These are phyloP conservation scores for Erebia ligea DNA, from an alignment of 2,888 invertebrate species.

Conservation along the genomic window DNA sequence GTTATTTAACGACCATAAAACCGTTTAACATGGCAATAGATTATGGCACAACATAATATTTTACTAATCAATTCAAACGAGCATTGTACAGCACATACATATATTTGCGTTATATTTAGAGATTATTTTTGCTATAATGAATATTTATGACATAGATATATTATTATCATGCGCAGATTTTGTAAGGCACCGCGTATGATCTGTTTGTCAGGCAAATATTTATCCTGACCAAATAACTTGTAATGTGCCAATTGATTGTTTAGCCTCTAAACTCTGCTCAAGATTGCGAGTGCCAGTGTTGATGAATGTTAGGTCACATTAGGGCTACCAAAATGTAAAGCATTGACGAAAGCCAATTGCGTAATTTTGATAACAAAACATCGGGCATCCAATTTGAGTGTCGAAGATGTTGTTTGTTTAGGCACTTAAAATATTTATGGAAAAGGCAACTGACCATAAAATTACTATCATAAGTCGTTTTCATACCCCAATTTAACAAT, in stretches of 20 bases:
- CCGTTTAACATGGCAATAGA: not conserved
- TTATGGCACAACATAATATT: not conserved
- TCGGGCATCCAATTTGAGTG: too few species aligned
- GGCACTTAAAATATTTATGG: too few species aligned
- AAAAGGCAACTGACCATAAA: too few species aligned
- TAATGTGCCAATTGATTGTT: constrained; percentile 30
- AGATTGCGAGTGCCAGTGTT: constrained; percentile 22
- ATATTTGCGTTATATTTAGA: not conserved
- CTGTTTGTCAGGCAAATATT: constrained; percentile 24
- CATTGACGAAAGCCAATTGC: not conserved
- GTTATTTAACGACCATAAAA: constrained; percentile 8
- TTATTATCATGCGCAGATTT: constrained; percentile 3
- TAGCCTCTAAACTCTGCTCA: constrained; percentile 24
- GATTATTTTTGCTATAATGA: constrained; percentile 13
- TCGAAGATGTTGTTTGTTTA: too few species aligned
- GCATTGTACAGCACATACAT: not conserved
- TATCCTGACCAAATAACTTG: constrained; percentile 13
- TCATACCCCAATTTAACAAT: too few species aligned
- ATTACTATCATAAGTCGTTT: too few species aligned
- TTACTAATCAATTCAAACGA: constrained; percentile 19
- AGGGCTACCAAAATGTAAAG: constrained; percentile 1
- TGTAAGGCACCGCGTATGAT: constrained; percentile 1
- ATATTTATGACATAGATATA: constrained; percentile 4
- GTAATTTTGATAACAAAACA: too few species aligned
- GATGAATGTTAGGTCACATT: constrained; percentile 31